Base-by-base conservation (phyloP, 2,888 invertebrate genomes). In the Abrostola triplasia region DNA sequence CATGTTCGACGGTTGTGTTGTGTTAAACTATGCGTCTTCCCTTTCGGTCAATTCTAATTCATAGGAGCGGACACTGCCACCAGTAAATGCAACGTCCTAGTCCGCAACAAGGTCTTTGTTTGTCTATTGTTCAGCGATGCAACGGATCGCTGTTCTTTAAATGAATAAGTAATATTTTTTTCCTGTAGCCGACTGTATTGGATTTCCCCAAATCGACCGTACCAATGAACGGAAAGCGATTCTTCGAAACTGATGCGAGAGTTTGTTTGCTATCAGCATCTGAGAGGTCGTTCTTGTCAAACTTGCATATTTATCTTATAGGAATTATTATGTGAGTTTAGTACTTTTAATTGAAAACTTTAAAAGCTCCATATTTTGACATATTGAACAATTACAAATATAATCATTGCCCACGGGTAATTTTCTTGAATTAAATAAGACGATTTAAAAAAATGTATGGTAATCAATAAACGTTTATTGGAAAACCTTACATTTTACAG, bases 161-260 rank as follows among this genome's bases (percentile, higher is more conserved):
- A 68, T 70, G 72, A 79, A 80, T 76, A 71, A 77, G 73, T 65
- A 66, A 74, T 64, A 75, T 59, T 73, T 77, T 90, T 90, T 90
- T 89, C 89, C 91, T 92, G 83, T 81, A 77, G 71, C 49, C 61
- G 80, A 65, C 67, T 54, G 66, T 24, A 24, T 73, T 74, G 87
- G 87, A 82, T 80, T 86, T 88, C 78, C 82, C 85, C 86, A 79
- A 82, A 82, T 67, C 66, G 65, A 71, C 4, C 50, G 60, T 83
- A 83, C 84, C 80, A 77, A 70, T 81, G 79, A 88, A 85, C 87
- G 79, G 91, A 92, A 92, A 92, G 90, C 86, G 71, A 75, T 93
- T 93, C 93, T 84, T 84, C 87, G 93, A 91, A 92, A 81, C 77
- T 76, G 78, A 82, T 73, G 78, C 82, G 86, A 88, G 88, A 88